Evolutionary conservation across 2,797 vertebrate genomes (phyloP).

Genomic region (Spheniscus humboldti): DNA sequence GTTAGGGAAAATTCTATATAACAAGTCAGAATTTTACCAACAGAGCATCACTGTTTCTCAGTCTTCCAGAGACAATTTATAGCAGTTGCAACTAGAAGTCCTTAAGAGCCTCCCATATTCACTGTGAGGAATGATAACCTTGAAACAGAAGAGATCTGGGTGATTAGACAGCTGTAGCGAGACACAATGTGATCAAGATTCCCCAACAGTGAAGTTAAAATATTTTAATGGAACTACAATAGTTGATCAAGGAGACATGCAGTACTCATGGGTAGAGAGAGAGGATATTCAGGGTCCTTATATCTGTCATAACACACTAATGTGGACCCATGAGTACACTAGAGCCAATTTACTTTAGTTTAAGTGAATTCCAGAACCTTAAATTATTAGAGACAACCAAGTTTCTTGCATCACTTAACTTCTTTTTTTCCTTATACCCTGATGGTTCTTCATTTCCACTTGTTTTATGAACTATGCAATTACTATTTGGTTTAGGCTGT

Average conservation of each 20-base stretch:
- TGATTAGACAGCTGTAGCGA: conserved; percentile 17
- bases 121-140: conserved; percentile 5
- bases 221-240: conserved; percentile 46
- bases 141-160: conserved; percentile 12
- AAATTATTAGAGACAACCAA: conserved; percentile 24
- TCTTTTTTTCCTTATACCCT: neutral
- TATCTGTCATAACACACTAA: conserved; percentile 34
- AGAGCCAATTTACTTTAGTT: conserved; percentile 38
- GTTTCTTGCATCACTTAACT: neutral
- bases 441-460: neutral
- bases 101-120: neutral
- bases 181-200: conserved; percentile 27
- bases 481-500: neutral
- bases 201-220: conserved; percentile 43
- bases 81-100: neutral
- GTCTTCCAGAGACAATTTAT: neutral
- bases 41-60: neutral
- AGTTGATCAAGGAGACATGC: conserved; percentile 54
- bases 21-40: neutral
- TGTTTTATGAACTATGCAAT: neutral
- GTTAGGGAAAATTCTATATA: neutral
- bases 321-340: conserved; percentile 1
- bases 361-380: conserved; percentile 52
- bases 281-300: conserved; percentile 3
- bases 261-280: neutral